Evolutionary conservation across 2,113 vertebrate species (phyloP).

Genomic region (Trachemys scripta): DNA sequence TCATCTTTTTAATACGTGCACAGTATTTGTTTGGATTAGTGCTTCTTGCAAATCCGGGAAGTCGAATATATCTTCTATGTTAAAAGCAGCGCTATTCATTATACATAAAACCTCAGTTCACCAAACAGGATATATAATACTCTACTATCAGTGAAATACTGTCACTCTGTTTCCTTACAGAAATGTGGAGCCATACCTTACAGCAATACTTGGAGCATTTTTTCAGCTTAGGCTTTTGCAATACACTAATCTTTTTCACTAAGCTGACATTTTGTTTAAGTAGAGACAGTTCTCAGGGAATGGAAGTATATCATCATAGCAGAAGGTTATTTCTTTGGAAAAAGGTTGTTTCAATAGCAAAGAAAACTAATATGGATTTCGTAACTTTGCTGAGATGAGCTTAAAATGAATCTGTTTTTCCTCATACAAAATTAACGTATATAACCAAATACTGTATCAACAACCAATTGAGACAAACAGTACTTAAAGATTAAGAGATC

Average conservation of each 20-base stretch:
- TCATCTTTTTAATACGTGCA: not conserved
- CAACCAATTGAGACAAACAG: constrained; percentile 40
- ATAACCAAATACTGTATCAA: not conserved
- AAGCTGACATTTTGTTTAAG: not conserved
- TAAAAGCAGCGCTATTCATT: not conserved
- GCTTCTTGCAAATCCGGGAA: constrained; percentile 9
- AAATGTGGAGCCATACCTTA: not conserved
- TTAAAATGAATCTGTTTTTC: constrained; percentile 44
- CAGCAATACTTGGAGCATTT: not conserved
- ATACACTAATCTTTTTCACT: not conserved
- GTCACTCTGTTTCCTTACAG: not conserved
- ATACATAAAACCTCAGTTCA: not conserved
- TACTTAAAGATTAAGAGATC: not conserved
- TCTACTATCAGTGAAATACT: not conserved
- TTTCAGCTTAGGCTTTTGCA: not conserved
- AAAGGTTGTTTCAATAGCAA: not conserved
- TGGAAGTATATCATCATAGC: not conserved
- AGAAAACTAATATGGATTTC: constrained; percentile 8
- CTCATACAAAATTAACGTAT: constrained; percentile 26
- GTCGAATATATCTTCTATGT: not conserved
- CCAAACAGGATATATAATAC: not conserved
- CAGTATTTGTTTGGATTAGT: not conserved
- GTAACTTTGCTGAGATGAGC: constrained; percentile 31
- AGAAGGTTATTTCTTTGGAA: not conserved
- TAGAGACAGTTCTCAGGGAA: not conserved